Conservation (phyloP, 2,888 invertebrate genomes). For the Stenodema calcarata region DNA sequence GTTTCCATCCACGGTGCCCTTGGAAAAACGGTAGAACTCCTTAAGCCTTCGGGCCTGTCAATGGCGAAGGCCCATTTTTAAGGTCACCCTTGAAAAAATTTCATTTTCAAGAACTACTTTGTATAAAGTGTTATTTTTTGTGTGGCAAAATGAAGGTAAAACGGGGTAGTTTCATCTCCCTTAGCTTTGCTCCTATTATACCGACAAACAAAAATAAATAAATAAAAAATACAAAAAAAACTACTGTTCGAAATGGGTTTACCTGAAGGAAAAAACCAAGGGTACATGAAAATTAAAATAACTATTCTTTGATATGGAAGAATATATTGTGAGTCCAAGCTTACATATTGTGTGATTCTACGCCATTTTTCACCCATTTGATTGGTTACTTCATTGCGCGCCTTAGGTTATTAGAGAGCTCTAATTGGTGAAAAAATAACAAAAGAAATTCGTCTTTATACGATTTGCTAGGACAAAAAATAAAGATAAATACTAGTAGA, state of each 20-base stretch:
- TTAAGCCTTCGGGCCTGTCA: too few relatives aligned
- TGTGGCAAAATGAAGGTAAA: slow-evolving; percentile 3
- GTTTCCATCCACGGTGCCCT: slow-evolving; percentile 52
- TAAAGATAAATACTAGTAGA: slow-evolving; percentile 52
- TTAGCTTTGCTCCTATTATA: background rate
- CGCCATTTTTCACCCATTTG: slow-evolving; percentile 8
- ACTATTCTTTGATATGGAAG: background rate
- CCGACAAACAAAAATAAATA: too few relatives aligned
- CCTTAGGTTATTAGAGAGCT: slow-evolving; percentile 10
- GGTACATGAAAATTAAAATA: background rate
- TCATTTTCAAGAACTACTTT: background rate
- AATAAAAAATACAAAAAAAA: too few relatives aligned
- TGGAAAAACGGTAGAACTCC: background rate
- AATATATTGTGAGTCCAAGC: slow-evolving; percentile 1
- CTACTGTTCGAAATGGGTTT: background rate
- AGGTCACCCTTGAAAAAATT: background rate
- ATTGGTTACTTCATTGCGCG: background rate
- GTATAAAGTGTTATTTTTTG: slow-evolving; percentile 11
- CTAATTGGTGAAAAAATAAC: background rate
- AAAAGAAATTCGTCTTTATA: background rate
- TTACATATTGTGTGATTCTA: slow-evolving; percentile 9
- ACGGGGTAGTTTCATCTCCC: background rate
- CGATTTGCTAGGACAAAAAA: slow-evolving; percentile 10
- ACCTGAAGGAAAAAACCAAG: background rate
- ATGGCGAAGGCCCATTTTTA: background rate